A percentile compares a stretch with the other conserved stretches of the same genome.
phyloP scores from a whole-genome alignment of 2,113 vertebrate species.

The Felis chaus region DNA sequence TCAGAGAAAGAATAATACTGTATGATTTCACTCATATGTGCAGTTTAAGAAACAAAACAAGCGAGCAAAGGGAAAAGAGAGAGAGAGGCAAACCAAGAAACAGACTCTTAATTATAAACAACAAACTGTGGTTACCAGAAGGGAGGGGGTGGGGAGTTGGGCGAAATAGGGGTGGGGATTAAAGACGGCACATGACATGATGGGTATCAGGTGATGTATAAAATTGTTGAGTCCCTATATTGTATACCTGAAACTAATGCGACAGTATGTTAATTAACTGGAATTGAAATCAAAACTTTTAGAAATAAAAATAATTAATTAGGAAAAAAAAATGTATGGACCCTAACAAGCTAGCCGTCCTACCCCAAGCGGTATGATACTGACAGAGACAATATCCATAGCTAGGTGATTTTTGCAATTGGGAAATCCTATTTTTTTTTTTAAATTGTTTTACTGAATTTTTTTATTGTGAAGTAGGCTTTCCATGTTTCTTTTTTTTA shows the following conservation, averaged over 20 bases:
- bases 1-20: background rate
- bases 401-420: background rate
- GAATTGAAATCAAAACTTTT: background rate
- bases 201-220: background rate
- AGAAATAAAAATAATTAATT: background rate
- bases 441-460: accelerated
- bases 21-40: background rate
- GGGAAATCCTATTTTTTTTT: background rate
- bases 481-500: too few relatives aligned
- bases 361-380: background rate
- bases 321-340: background rate
- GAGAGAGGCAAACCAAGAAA: background rate
- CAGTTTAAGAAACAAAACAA: background rate
- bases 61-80: background rate
- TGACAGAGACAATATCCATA: background rate
- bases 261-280: background rate
- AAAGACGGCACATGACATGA: background rate
- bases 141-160: background rate
- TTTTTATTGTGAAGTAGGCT: too few relatives aligned
- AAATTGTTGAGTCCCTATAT: background rate
- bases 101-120: background rate
- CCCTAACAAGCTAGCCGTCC: background rate
- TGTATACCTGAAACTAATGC: background rate
- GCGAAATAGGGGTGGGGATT: background rate
- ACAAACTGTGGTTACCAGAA: background rate